Evolutionary conservation across 1,140 invertebrate genomes (phyloP).

Genomic region (Heliothis subflexa): DNA sequence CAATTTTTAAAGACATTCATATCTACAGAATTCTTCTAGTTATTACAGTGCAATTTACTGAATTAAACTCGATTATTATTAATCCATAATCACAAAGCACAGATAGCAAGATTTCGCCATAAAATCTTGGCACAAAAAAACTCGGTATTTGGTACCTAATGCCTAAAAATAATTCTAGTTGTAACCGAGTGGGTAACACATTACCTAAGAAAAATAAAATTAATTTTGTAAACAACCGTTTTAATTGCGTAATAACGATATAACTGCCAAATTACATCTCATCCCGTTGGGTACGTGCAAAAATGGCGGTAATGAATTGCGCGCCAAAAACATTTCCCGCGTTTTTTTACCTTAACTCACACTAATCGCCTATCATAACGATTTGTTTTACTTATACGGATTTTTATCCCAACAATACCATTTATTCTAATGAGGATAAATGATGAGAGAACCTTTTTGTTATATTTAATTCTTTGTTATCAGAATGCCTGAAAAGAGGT

Average conservation of each 20-base stretch:
- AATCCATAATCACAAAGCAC: no score
- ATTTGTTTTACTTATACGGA: slow-evolving; percentile 47
- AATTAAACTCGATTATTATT: no score
- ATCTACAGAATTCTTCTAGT: no score
- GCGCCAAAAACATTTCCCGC: slow-evolving; percentile 37
- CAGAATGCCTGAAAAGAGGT: slow-evolving; percentile 17
- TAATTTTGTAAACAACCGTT: background rate
- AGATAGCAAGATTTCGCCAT: no score
- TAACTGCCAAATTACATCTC: slow-evolving; percentile 20
- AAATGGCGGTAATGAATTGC: slow-evolving; percentile 21
- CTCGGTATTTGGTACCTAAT: no score
- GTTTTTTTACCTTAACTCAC: slow-evolving; percentile 39
- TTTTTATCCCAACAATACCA: slow-evolving; percentile 14
- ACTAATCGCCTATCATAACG: slow-evolving; percentile 45
- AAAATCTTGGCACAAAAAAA: no score
- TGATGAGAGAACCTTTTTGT: slow-evolving; percentile 13
- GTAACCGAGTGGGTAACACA: background rate
- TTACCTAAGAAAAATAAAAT: background rate
- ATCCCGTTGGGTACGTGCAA: slow-evolving; percentile 17
- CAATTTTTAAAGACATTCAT: no score
- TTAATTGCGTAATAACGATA: slow-evolving; percentile 19
- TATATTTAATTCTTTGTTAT: slow-evolving; percentile 7
- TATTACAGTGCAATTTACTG: no score
- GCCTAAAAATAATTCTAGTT: no score
- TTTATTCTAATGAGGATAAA: slow-evolving; percentile 33